Conservation (phyloP, 2,113 vertebrate genomes). For the Axis porcinus region DNA sequence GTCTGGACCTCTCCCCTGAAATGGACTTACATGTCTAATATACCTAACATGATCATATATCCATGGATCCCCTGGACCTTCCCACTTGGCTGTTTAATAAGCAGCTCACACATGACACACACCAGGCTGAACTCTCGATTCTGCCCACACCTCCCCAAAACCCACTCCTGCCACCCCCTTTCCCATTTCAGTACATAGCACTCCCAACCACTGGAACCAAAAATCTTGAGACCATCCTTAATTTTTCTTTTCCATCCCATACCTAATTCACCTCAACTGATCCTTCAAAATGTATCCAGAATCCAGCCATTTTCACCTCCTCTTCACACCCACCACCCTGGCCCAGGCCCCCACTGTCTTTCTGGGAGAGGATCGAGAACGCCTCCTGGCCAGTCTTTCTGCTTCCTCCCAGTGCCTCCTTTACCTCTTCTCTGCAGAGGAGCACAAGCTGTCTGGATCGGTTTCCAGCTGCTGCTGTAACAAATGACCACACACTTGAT, state of each 20-base stretch:
- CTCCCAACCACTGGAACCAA: background rate
- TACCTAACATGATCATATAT: background rate
- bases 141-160: no score
- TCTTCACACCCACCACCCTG: background rate
- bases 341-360: no score
- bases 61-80: background rate
- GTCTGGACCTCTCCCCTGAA: background rate
- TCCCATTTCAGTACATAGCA: accelerated
- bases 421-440: background rate
- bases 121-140: background rate
- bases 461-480: background rate
- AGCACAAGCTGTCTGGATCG: background rate
- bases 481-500: background rate
- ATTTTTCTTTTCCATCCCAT: background rate
- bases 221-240: background rate
- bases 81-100: background rate
- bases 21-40: background rate
- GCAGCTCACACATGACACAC: background rate
- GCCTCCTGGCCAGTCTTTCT: background rate
- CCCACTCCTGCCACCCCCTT: background rate
- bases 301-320: background rate
- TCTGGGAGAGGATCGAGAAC: background rate
- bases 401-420: background rate
- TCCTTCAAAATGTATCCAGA: background rate
- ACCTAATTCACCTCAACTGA: background rate